Evolutionary conservation across 1,140 invertebrate genomes (phyloP).

Genomic region (Oedothorax gibbosus): DNA sequence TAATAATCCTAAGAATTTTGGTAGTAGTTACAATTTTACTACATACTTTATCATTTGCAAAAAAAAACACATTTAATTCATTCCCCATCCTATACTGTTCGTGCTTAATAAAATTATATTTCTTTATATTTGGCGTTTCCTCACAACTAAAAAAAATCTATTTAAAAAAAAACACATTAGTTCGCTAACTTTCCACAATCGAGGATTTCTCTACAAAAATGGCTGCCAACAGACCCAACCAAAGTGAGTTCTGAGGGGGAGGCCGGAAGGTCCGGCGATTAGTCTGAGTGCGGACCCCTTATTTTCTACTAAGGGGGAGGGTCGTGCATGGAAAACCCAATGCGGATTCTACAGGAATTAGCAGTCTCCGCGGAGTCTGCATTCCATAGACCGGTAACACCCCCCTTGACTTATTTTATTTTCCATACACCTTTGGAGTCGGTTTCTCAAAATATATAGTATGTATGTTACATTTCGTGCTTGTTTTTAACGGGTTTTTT

Average conservation of each 20-base stretch:
- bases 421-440: not conserved
- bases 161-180: not conserved
- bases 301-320: conserved; percentile 26
- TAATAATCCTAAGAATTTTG: too few species aligned
- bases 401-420: not conserved
- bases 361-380: conserved; percentile 32
- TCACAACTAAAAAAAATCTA: not conserved
- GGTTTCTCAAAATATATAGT: too few species aligned
- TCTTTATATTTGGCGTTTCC: not conserved
- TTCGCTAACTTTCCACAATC: too few species aligned
- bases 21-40: too few species aligned
- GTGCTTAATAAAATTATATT: not conserved
- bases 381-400: not conserved
- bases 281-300: not conserved
- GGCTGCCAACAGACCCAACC: conserved; percentile 40
- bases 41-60: not conserved
- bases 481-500: too few species aligned
- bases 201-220: conserved; percentile 22
- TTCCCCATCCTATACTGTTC: not conserved
- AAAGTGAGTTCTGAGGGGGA: not conserved
- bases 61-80: not conserved
- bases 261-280: conserved; percentile 23
- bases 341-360: conserved; percentile 23
- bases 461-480: too few species aligned
- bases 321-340: conserved; percentile 50